Evolutionary conservation across 2,113 vertebrate genomes (phyloP), one percentile per base, ranked within the genome.

Genomic region (Neotoma lepida): DNA sequence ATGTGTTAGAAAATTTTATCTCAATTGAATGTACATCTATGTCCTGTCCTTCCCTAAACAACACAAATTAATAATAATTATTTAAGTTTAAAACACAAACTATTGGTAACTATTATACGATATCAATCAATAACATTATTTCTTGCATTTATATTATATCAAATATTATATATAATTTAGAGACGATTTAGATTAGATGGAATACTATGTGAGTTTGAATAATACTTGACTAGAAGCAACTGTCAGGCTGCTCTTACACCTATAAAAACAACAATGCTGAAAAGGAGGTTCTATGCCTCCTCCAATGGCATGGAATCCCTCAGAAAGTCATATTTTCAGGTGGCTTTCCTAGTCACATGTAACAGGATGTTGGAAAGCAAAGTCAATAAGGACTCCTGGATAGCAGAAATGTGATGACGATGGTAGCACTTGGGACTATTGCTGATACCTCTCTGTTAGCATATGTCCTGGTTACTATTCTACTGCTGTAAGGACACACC

Each of bases 341-440:
- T 44, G 6, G 17, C n/a, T 92, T 12, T 46, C 2, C 0, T 24
- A 80, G 54, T 5, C 44, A 89, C 1, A 74, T 4, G 85, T 54
- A 68, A 46, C 81, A 68, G 81, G 39, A 86, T 9, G 4, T 56
- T 51, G 54, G 28, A 81, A 92, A 44, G 39, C 88, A 95, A 91
- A 88, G 1, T 15, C 74, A 51, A 77, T 9, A 33, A 54, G 24
- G 6, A 20, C 22, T 24, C 39, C 22, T 10, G 12, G 63, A n/a
- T 14, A 30, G 28, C 0, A 77, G 80, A 81, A 89, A 66, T 13
- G 10, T 9, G 35, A 46, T 41, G 56, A 66, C 64, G 22, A 20
- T 5, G 66, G 14, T 0, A 0, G 17, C 3, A 41, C 30, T 10
- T 10, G 49, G 6, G 49, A 64, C 30, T n/a, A 28, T 4, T 49